Percentiles rank a stretch among this genome's conserved stretches.
phyloP scores from a whole-genome alignment of 1,140 invertebrate genomes.

The Pseudomyrmex concolor region DNA sequence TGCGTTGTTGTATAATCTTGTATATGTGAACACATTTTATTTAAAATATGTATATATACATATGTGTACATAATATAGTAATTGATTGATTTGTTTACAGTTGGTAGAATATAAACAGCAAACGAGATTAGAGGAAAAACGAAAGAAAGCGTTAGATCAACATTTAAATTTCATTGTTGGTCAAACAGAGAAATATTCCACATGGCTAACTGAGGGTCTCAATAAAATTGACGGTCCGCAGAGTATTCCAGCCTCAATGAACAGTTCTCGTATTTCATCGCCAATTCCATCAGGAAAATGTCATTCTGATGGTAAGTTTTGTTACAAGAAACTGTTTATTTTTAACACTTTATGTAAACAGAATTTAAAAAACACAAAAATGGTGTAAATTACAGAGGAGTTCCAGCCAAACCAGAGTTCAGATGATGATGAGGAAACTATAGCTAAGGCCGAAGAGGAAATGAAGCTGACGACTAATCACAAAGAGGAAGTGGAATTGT shows the following conservation, averaged over 20 bases:
- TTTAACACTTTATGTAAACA: not conserved
- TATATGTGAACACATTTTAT: not conserved
- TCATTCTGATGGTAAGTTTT: constrained; percentile 83
- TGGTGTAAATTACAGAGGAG: constrained; percentile 87
- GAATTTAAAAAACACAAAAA: not conserved
- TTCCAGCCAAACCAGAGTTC: constrained; percentile 92
- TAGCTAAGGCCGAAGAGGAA: constrained; percentile 95
- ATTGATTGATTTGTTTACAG: constrained; percentile 80
- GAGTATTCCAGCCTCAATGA: constrained; percentile 84
- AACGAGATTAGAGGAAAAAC: constrained; percentile 95
- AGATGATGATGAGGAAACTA: constrained; percentile 97
- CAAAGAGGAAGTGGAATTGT: constrained; percentile 93
- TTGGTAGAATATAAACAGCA: constrained; percentile 98
- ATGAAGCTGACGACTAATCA: constrained; percentile 86
- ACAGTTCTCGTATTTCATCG: constrained; percentile 84
- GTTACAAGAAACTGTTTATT: not conserved
- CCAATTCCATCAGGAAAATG: constrained; percentile 80
- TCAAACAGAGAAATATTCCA: constrained; percentile 99
- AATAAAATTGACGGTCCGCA: constrained; percentile 86
- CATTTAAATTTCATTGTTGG: constrained; percentile 99
- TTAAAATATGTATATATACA: too few species aligned
- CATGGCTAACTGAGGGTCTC: constrained; percentile 93
- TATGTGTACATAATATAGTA: too few species aligned
- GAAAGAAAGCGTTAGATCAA: constrained; percentile 97
- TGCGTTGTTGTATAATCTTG: constrained; percentile 20